Base-by-base conservation (phyloP, 1,140 invertebrate species). In the Heterodera schachtii region DNA sequence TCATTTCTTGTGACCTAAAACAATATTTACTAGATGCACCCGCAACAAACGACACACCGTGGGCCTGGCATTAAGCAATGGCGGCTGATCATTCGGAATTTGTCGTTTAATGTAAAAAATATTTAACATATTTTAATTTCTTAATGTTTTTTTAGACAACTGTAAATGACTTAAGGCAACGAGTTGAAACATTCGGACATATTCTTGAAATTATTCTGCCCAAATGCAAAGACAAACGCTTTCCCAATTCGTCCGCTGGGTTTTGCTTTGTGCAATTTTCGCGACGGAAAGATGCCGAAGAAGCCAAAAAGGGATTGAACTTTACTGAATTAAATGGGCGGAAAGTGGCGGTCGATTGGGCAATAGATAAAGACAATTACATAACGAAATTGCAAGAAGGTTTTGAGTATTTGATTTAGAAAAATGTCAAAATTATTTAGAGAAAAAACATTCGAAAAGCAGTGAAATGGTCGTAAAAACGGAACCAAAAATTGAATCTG, bases 321-420 rank as follows among this genome's bases (percentile, higher is more conserved):
- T 86, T 86, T 31, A 73, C 83, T 3, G 11, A 87, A n/a, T 84
- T 86, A 16, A 86, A 88, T 46, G 82, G 82, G 9, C 79, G 85
- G 6, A 87, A 87, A 71, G 75, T 86, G 44, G 78, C 86, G 41
- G 80, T 88, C 21, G 86, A 86, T 49, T 86, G 85, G 84, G 79
- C 85, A 31, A 6, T 86, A 21, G 60, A 84, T 69, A 88, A 86
- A 44, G 85, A 86, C 75, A 64, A 44, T 57, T 86, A 77, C 64
- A 67, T 84, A 3, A 86, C 69, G 13, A 11, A 57, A 21, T 71
- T 67, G 31, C 46, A 47, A 1, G 79, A 64, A 80, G 83, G 85
- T 86, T 52, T 52, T 52, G 11, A 52, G 11, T 52, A 2, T 52
- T 52, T 6, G 49, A 52, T 8, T 8, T 52, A 11, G 6, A 69